A percentile compares a stretch with the other conserved stretches of the same genome.
These are phyloP conservation scores for Nezara viridula DNA, from an alignment of 2,888 invertebrate species.

Conservation along the genomic window DNA sequence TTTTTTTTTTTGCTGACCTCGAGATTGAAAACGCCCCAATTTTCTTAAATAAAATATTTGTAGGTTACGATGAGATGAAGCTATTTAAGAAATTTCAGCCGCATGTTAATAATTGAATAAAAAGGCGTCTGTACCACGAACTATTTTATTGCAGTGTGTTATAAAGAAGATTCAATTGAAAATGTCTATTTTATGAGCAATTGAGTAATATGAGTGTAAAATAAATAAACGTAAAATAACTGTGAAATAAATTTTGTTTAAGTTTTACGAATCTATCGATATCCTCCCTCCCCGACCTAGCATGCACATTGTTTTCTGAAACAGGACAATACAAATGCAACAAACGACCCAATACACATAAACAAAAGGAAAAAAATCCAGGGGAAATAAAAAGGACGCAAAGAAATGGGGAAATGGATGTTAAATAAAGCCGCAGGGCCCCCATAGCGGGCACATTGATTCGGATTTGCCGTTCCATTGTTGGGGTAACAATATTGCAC, in stretches of 20 bases:
- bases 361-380: neutral
- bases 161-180: too few species aligned
- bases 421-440: neutral
- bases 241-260: neutral
- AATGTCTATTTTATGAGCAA: too few species aligned
- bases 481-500: neutral
- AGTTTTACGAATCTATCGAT: too few species aligned
- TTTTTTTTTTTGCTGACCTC: too few species aligned
- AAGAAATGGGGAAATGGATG: neutral
- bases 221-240: neutral
- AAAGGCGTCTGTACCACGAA: too few species aligned
- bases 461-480: constrained; percentile 31
- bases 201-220: too few species aligned
- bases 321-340: neutral
- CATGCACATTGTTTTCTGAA: neutral
- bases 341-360: neutral
- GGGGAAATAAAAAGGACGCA: neutral
- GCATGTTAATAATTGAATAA: too few species aligned
- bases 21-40: too few species aligned
- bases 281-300: neutral
- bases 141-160: too few species aligned
- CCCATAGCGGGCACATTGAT: neutral
- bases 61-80: too few species aligned
- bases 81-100: too few species aligned
- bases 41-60: too few species aligned